Base-by-base conservation (phyloP, 1,140 invertebrate species). In the Drosophila takahashii region DNA sequence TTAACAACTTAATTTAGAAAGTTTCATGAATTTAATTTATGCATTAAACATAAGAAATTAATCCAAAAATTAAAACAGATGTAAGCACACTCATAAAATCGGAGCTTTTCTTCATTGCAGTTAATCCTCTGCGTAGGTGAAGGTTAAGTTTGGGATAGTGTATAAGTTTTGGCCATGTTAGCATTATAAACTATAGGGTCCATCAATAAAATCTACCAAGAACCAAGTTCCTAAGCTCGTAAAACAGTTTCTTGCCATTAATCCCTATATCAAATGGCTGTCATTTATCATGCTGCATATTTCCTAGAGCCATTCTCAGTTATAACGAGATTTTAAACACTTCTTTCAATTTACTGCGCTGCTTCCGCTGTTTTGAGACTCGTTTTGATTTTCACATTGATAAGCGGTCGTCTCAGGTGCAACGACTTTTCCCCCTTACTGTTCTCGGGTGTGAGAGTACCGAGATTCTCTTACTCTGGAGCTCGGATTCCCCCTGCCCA, bases 301-400 rank as follows among this genome's bases (percentile, higher is more conserved):
- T 69, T 70, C 34, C 66, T 34, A 32, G 50, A 54, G 50, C 59
- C 5, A 18, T 41, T 32, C 22, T 16, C 47, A 62, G 67, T 70
- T 71, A 70, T 71, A 71, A 71, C 65, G 67, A 70, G 67, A 71
- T 57, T 71, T 71, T 71, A 70, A 71, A 70, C 67, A 70, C 65
- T 50, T 76, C 61, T 66, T 51, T 65, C 51, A 53, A 65, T 65
- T 66, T 75, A 32, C 72, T 22, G 34, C 45, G 22, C 41, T 50
- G 61, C 72, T 66, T 76, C 72, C 72, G 72, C 73, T 75, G 52
- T 44, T 44, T 53, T 10, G 29, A 47, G 26, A 52, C 32, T 72
- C 51, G 61, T 58, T 57, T 65, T 45, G 72, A 76, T 76, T 76
- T 76, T 76, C 72, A 76, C 72, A 76, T 62, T 76, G 72, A 76